Evolutionary conservation across 2,888 invertebrate genomes (phyloP).

Genomic region (Eupithecia tripunctaria): DNA sequence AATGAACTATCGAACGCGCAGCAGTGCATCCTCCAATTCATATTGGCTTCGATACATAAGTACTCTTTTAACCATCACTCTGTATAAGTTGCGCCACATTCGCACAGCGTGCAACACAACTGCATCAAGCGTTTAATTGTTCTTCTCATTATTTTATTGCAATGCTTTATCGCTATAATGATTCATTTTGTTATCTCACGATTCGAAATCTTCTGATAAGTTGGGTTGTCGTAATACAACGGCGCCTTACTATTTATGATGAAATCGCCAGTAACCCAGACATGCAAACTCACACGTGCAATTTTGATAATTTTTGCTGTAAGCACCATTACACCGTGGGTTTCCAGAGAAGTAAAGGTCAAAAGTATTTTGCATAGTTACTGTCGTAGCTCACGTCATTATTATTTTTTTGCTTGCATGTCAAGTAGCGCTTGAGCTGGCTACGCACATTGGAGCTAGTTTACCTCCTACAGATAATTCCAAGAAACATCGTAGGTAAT

Average conservation of each 20-base stretch:
- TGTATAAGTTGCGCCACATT: conserved; percentile 10
- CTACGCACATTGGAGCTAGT: conserved; percentile 58
- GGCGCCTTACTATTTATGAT: conserved; percentile 21
- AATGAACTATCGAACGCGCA: conserved; percentile 36
- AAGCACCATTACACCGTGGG: not conserved
- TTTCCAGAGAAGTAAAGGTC: conserved; percentile 23
- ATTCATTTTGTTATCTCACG: conserved; percentile 33
- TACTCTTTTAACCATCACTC: conserved; percentile 1
- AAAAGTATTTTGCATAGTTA: conserved; percentile 12
- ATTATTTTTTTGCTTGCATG: conserved; percentile 57
- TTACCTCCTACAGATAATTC: conserved; percentile 64
- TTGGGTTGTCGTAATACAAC: conserved; percentile 21
- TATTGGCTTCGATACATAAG: conserved; percentile 9
- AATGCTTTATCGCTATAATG: conserved; percentile 30
- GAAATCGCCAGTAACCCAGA: conserved; percentile 26
- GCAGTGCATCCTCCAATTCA: conserved; percentile 8
- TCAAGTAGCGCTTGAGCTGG: conserved; percentile 40
- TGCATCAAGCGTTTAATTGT: conserved; percentile 15
- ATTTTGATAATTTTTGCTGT: conserved; percentile 8
- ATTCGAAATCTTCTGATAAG: conserved; percentile 31
- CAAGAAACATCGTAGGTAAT: conserved; percentile 56
- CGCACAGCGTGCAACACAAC: conserved; percentile 19
- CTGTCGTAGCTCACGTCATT: conserved; percentile 51
- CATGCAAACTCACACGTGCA: conserved; percentile 14
- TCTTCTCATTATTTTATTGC: conserved; percentile 30